Evolutionary conservation across 1,140 invertebrate genomes (phyloP).

Genomic region (Rhagoletis pomonella): DNA sequence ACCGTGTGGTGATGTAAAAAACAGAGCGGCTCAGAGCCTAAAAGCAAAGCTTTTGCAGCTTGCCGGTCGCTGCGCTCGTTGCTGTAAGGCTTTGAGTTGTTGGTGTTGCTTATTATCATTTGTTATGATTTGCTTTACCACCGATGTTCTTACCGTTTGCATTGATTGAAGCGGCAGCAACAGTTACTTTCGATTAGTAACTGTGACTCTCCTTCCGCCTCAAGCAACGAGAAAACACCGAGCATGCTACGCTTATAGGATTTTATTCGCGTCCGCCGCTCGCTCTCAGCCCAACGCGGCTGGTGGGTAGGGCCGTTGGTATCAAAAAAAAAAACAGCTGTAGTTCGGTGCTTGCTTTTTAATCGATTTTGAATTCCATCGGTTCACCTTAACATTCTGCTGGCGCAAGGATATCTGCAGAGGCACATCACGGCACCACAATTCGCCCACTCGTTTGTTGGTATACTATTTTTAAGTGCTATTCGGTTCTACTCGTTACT

Average conservation of each 20-base stretch:
- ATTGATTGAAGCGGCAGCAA: not conserved
- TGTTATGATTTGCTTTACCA: not conserved
- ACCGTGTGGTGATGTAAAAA: not conserved
- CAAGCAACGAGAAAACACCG: not conserved
- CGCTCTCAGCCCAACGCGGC: not conserved
- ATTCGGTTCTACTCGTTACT: not conserved
- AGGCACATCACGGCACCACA: too few species aligned
- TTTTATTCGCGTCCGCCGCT: not conserved
- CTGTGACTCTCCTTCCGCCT: not conserved
- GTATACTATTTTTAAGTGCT: too few species aligned
- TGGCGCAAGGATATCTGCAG: too few species aligned
- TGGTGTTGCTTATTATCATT: not conserved
- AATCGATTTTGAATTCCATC: too few species aligned
- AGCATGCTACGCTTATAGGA: not conserved
- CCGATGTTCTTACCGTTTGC: not conserved
- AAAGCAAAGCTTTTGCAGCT: not conserved
- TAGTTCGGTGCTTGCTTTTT: too few species aligned
- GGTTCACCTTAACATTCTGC: too few species aligned
- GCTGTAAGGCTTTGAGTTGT: not conserved
- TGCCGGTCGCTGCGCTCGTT: not conserved
- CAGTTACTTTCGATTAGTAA: conserved; percentile 14
- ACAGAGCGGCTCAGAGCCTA: too few species aligned
- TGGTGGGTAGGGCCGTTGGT: too few species aligned
- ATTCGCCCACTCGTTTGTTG: too few species aligned
- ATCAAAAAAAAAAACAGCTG: not conserved